Conservation (phyloP, 1,140 invertebrate species). For the Trinorchestia longiramus region DNA sequence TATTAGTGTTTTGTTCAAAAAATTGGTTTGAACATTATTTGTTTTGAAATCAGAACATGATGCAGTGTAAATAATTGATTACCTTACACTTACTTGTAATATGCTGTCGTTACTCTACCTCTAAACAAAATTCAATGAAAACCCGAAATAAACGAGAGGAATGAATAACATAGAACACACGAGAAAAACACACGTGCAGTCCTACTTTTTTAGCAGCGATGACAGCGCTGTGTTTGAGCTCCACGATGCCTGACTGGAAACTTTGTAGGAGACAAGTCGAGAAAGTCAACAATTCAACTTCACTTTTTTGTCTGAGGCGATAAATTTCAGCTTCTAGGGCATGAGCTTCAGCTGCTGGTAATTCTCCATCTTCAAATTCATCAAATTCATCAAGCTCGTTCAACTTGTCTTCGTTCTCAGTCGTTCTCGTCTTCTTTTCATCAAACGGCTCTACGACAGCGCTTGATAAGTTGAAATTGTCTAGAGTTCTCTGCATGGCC, state of each 20-base stretch:
- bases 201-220: slow-evolving; percentile 10
- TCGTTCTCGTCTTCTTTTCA: not conserved
- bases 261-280: not conserved
- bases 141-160: not conserved
- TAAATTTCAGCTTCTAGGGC: not conserved
- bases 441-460: not conserved
- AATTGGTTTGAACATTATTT: too few relatives aligned
- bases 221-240: not conserved
- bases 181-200: not conserved
- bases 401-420: not conserved
- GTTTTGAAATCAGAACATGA: too few relatives aligned
- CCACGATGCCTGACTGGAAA: slow-evolving; percentile 1
- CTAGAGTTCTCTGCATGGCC: not conserved
- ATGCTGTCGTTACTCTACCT: not conserved
- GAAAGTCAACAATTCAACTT: slow-evolving; percentile 3
- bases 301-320: not conserved
- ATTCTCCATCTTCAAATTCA: not conserved
- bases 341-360: not conserved
- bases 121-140: not conserved
- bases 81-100: not conserved
- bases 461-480: not conserved
- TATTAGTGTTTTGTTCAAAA: too few relatives aligned
- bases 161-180: not conserved
- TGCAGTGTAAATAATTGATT: not conserved
- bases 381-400: not conserved